Base-by-base conservation (phyloP, 1,140 invertebrate genomes). In the honey bee (Apis mellifera) region DNA sequence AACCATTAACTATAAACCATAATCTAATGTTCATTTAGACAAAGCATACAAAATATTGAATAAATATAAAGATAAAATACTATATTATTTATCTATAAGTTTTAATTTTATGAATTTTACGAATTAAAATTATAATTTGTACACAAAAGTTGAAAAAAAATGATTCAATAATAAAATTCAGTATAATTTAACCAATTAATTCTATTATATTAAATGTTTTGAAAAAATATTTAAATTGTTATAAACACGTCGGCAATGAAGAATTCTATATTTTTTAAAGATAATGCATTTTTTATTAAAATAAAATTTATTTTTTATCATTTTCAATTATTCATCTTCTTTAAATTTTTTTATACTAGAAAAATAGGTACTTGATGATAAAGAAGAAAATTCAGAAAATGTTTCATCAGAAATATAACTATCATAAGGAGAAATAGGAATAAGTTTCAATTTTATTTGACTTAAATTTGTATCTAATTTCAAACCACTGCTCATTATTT, bases 261-360 rank as follows among this genome's bases (percentile, higher is more conserved):
- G 85, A 70, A 13, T 50, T 52, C 84, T 86, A 5, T 55, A 59
- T 7, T 79, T 65, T 26, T 75, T 2, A 8, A 62, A 23, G 19
- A 83, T 26, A 84, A 76, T 86, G 86, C 9, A 8, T 21, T 9
- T 23, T 48, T 69, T n/a, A 23, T 60, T 54, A 17, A 32, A 62
- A 42, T 17, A n/a, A 57, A 23, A 73, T 60, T 32, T 42, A 26
- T 15, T 69, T 9, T 54, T 19, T 60, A 71, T 60, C 5, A 54
- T 62, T 78, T 62, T 48, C 12, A 60, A 54, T 11, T 55, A 77
- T 66, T 59, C 7, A 17, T 26, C 74, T 64, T 83, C 42, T 7
- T 54, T 21, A 15, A 83, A 42, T 12, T 66, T 21, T 42, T 73
- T 32, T 23, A 65, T 19, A 8, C 42, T 21, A 8, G 70, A 23